Evolutionary conservation across 2,888 invertebrate genomes (phyloP), one percentile per base, ranked within the genome.

Genomic region (Noctua janthina): DNA sequence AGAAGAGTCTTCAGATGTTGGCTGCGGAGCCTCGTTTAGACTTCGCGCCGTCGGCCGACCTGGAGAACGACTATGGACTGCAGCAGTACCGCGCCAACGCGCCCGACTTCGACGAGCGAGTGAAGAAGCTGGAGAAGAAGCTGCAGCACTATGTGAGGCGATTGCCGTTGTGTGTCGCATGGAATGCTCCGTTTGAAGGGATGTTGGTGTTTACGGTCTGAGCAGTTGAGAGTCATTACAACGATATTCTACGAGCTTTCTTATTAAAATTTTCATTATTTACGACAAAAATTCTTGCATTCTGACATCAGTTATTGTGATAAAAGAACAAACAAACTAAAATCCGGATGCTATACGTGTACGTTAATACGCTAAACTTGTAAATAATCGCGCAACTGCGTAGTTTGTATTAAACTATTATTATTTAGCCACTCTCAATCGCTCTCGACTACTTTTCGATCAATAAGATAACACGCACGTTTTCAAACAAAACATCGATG

Each of bases 1-100:
- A 99, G 94, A 98, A 98, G 95, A 99, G 98, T 93, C 97, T 99
- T 95, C 98, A 98, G 94, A 98, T 99, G 98, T 95, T 99, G 90
- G 98, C 98, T 91, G 98, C 98, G 5, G 98, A 98, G 93, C 98
- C 98, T 72, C 97, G 98, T 83, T 95, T 97, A 87, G 96, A 97
- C 71, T 92, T 95, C 64, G 96, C 97, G 75, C 97, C 97, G 73
- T 97, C 98, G 51, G 97, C 97, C 7, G 98, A 98, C 82, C 97
- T 98, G 92, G 98, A 98, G 95, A 98, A 99, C 95, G 98, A 98
- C 96, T 95, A 95, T 81, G 98, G 98, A 49, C 97, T 99, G 92
- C 98, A 98, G 95, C 97, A 99, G 92, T 99, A 99, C 95, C 97
- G 99, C 75, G 98, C 98, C 94, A 98, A 98, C 79, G 99, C 99